Percentiles rank a stretch among this genome's conserved stretches.
Conservation (phyloP, 92 coral and sea anemone genomes). For the Paramuricea clavata region DNA sequence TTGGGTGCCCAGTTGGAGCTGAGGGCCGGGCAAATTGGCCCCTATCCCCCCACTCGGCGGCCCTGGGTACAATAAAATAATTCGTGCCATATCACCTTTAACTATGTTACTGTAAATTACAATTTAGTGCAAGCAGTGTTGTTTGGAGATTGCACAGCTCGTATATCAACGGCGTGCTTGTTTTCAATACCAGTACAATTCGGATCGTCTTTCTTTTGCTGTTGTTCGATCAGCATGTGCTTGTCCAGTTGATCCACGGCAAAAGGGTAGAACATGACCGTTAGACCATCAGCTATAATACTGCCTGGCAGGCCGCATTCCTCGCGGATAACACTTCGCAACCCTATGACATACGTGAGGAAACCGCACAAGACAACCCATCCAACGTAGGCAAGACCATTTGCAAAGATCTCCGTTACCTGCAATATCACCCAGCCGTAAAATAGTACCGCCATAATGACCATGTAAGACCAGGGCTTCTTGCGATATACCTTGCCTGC, state of each 20-base stretch:
- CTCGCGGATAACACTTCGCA: constrained; percentile 78
- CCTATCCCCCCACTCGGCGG: no score
- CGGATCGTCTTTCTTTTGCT: not conserved
- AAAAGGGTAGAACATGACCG: constrained; percentile 83
- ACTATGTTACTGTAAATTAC: no score
- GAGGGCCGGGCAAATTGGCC: no score
- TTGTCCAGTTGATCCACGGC: constrained; percentile 87
- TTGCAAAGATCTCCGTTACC: constrained; percentile 68
- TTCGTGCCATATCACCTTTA: no score
- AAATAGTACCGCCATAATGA: constrained; percentile 75
- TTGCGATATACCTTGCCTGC: constrained; percentile 66
- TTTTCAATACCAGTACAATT: not conserved
- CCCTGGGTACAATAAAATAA: no score
- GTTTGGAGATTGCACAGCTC: not conserved
- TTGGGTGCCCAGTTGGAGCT: no score
- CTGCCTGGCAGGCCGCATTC: constrained; percentile 80
- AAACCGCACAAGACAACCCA: constrained; percentile 85
- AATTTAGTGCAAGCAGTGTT: not conserved
- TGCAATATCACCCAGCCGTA: constrained; percentile 78
- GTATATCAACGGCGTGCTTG: not conserved
- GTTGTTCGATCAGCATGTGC: constrained; percentile 56
- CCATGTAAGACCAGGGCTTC: constrained; percentile 59
- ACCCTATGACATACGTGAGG: constrained; percentile 71
- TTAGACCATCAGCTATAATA: constrained; percentile 83
- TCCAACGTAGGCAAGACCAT: constrained; percentile 83